Conservation (phyloP, 2,113 vertebrate species). For the Pelusios castaneus region DNA sequence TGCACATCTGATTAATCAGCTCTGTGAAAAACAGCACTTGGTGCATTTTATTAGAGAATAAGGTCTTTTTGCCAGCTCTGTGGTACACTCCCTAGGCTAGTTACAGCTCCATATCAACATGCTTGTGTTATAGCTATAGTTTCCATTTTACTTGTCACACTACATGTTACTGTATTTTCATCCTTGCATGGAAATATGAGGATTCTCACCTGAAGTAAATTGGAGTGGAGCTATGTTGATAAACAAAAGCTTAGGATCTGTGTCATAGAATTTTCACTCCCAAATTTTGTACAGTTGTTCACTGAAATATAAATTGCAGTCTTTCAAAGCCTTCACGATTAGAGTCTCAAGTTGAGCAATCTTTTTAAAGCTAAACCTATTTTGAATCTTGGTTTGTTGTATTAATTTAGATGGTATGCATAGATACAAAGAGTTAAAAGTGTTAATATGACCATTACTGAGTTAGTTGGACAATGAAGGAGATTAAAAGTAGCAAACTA, state of each 20-base stretch:
- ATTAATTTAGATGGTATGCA: constrained; percentile 3
- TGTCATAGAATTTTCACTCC: neutral
- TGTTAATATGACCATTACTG: neutral
- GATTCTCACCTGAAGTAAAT: neutral
- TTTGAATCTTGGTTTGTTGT: neutral
- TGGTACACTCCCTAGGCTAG: neutral
- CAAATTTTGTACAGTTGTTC: neutral
- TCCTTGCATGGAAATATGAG: neutral
- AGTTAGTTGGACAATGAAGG: neutral
- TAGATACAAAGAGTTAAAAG: neutral
- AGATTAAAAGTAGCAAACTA: neutral
- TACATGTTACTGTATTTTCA: neutral
- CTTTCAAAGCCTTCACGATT: neutral
- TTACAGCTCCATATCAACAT: neutral
- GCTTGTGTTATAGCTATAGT: neutral
- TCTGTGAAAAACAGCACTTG: neutral
- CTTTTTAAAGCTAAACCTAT: neutral
- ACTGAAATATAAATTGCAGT: neutral
- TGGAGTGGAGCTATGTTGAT: neutral
- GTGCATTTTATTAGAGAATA: neutral
- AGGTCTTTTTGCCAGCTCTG: neutral
- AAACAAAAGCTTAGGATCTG: neutral
- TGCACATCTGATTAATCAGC: neutral
- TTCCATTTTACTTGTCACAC: neutral
- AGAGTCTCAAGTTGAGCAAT: neutral